These are phyloP conservation scores for Samia ricini DNA, from an alignment of 1,140 invertebrate genomes.

Conservation along the genomic window DNA sequence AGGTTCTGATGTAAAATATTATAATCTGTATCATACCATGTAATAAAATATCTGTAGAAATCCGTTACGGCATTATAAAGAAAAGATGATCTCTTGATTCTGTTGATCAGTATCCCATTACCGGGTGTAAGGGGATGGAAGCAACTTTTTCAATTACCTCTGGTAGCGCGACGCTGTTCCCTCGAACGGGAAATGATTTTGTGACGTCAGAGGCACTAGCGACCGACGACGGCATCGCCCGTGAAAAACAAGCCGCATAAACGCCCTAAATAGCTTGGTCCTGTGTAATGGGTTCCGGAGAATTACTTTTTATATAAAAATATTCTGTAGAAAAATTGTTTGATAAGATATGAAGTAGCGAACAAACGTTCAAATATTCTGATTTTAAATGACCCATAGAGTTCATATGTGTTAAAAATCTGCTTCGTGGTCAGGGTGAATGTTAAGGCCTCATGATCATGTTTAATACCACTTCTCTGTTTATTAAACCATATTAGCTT, in stretches of 20 bases:
- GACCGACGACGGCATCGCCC: constrained; percentile 40
- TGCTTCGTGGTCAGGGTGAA: too few relatives aligned
- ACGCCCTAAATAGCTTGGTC: constrained; percentile 10
- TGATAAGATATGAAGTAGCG: too few relatives aligned
- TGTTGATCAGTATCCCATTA: constrained; percentile 12
- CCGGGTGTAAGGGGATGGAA: constrained; percentile 35
- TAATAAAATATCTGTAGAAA: not conserved
- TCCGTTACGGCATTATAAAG: not conserved
- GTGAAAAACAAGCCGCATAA: constrained; percentile 63
- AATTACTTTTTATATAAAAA: too few relatives aligned
- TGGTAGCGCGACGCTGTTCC: constrained; percentile 27
- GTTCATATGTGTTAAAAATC: too few relatives aligned
- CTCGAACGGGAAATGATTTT: constrained; percentile 68
- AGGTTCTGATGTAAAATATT: too few relatives aligned
- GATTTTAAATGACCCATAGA: too few relatives aligned
- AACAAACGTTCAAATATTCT: too few relatives aligned
- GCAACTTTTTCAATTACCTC: constrained; percentile 70
- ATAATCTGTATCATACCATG: too few relatives aligned
- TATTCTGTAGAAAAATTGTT: too few relatives aligned
- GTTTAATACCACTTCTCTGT: too few relatives aligned
- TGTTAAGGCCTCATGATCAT: too few relatives aligned
- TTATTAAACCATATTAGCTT: too few relatives aligned
- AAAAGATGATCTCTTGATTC: not conserved
- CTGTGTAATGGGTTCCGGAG: not conserved
- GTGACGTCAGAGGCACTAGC: constrained; percentile 45